Conservation (phyloP, 2,113 vertebrate genomes). For the Centrocercus urophasianus region DNA sequence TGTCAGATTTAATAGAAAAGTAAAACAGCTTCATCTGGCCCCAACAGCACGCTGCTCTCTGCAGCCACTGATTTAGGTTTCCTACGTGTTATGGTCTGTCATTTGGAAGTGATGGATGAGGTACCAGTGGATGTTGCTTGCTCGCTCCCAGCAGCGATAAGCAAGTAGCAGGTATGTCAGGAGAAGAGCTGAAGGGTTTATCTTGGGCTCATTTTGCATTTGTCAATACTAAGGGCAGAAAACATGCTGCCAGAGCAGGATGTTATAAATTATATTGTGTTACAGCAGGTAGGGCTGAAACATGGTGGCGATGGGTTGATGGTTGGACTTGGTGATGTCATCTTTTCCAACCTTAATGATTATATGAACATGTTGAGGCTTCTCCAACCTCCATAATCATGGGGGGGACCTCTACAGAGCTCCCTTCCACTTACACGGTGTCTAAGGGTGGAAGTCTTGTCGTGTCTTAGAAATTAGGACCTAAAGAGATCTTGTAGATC, state of each 20-base stretch:
- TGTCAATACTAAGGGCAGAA: not conserved
- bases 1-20: conserved; percentile 8
- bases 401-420: not conserved
- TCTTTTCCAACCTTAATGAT: too few species aligned
- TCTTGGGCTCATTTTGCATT: not conserved
- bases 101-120: not conserved
- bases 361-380: fast-evolving
- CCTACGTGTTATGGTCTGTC: fast-evolving
- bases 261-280: fast-evolving
- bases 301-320: too few species aligned
- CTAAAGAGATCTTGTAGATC: not conserved
- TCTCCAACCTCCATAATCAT: not conserved
- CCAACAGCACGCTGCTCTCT: not conserved
- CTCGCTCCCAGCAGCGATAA: fast-evolving
- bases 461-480: not conserved
- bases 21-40: not conserved
- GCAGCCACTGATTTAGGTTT: not conserved
- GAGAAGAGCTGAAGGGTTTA: not conserved
- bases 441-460: not conserved
- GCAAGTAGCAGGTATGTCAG: not conserved
- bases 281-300: not conserved
- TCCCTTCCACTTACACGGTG: not conserved
- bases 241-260: not conserved
- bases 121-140: not conserved
- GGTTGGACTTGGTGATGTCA: too few species aligned